Conservation (phyloP, 2,113 vertebrate species). For the Otolemur garnettii region DNA sequence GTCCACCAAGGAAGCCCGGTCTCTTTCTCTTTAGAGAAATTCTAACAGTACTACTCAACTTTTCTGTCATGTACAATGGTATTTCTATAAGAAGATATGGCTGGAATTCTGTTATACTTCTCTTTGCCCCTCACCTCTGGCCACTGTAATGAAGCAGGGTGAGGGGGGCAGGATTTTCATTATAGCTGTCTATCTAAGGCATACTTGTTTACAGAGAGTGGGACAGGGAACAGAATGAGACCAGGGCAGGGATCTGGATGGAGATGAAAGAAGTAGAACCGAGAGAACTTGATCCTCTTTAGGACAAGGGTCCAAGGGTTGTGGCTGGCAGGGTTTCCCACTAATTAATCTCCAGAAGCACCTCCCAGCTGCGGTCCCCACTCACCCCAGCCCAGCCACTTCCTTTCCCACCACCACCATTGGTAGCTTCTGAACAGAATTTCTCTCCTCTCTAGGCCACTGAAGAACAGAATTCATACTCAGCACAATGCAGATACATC, state of each 20-base stretch:
- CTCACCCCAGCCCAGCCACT: not conserved
- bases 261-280: not conserved
- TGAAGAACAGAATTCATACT: not conserved
- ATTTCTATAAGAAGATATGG: not conserved
- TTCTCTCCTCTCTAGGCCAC: not conserved
- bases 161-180: not conserved
- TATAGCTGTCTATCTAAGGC: not conserved
- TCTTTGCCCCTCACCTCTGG: not conserved
- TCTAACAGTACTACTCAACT: not conserved
- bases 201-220: not conserved
- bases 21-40: not conserved
- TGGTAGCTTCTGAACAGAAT: conserved; percentile 13
- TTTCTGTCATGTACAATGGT: not conserved
- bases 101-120: not conserved
- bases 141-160: not conserved
- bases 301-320: not conserved
- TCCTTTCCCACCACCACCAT: not conserved
- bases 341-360: not conserved
- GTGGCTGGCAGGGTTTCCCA: not conserved
- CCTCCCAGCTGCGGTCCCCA: not conserved
- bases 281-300: not conserved
- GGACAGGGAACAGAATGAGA: not conserved
- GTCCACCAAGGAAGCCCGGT: not conserved
- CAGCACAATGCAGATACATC: not conserved
- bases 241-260: not conserved